Evolutionary conservation across 2,113 vertebrate species (phyloP).

Genomic region (Uria lomvia): DNA sequence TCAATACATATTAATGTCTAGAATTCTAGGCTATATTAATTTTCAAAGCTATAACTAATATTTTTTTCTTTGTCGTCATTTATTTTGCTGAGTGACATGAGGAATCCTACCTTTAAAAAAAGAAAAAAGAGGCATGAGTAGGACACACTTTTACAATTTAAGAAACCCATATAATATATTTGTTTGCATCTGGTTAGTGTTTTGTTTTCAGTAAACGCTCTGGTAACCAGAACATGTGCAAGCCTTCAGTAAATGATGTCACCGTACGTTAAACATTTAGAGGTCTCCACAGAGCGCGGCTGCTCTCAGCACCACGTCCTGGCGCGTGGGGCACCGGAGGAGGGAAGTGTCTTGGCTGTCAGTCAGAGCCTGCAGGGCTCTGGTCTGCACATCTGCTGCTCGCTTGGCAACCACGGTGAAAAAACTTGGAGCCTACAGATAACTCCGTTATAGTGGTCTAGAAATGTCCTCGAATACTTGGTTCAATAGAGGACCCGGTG

Average conservation of each 20-base stretch:
- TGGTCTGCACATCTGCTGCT: background rate
- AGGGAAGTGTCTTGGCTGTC: background rate
- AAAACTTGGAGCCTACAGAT: background rate
- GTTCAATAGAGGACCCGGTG: background rate
- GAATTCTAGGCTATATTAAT: background rate
- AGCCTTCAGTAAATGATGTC: background rate
- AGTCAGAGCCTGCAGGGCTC: background rate
- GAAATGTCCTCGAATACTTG: background rate
- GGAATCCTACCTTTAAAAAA: background rate
- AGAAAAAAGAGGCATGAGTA: background rate
- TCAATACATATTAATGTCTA: background rate
- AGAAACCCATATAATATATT: background rate
- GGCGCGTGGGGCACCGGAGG: background rate
- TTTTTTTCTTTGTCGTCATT: background rate
- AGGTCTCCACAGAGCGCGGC: background rate
- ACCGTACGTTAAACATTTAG: background rate
- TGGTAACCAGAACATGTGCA: background rate
- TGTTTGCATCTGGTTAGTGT: background rate
- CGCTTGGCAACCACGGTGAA: background rate
- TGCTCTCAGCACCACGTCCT: background rate
- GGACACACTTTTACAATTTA: background rate
- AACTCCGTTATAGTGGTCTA: background rate
- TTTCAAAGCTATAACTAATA: background rate
- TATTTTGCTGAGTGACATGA: background rate
- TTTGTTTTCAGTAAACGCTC: background rate